Percentiles rank a stretch among this genome's conserved stretches.
These are phyloP conservation scores for Prochilodus magdalenae DNA, from an alignment of 2,113 vertebrate species.

Conservation along the genomic window DNA sequence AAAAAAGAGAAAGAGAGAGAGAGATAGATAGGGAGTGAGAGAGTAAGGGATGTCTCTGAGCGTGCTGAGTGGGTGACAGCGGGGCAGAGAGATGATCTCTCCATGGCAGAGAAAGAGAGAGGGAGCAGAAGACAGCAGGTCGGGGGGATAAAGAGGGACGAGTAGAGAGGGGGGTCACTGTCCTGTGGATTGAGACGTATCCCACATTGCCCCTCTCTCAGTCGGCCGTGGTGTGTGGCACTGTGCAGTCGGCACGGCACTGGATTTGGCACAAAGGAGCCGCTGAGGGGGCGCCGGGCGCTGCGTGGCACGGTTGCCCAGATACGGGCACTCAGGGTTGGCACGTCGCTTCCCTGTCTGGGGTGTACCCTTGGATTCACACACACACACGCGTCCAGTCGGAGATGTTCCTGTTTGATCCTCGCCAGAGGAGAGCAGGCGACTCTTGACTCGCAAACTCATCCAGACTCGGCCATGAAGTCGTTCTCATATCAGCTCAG, in stretches of 20 bases:
- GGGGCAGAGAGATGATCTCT: slow-evolving; percentile 46
- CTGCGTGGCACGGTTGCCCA: slow-evolving; percentile 81
- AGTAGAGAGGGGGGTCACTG: slow-evolving; percentile 66
- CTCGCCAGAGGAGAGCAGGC: slow-evolving; percentile 42
- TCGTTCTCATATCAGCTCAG: too few species aligned
- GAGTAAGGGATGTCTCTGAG: slow-evolving; percentile 12
- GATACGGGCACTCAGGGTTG: slow-evolving; percentile 76
- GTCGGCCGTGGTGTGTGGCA: slow-evolving; percentile 72
- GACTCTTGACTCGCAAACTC: slow-evolving; percentile 32
- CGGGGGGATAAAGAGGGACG: slow-evolving; percentile 42
- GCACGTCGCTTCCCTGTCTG: slow-evolving; percentile 65
- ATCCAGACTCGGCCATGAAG: slow-evolving; percentile 36
- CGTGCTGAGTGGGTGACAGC: slow-evolving; percentile 33
- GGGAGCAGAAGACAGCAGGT: slow-evolving; percentile 35
- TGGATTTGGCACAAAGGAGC: slow-evolving; percentile 81
- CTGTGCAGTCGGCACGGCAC: slow-evolving; percentile 77
- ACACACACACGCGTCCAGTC: slow-evolving; percentile 6
- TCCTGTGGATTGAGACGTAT: slow-evolving; percentile 94
- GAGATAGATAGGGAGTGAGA: slow-evolving; percentile 31
- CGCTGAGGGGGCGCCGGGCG: slow-evolving; percentile 61
- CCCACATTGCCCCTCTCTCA: slow-evolving; percentile 75
- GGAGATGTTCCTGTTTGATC: slow-evolving; percentile 55
- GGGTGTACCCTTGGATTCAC: slow-evolving; percentile 48
- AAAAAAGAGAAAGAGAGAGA: slow-evolving; percentile 16
- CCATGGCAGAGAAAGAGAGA: slow-evolving; percentile 26